Evolutionary conservation across 2,113 vertebrate genomes (phyloP).

Genomic region (Candoia aspera): DNA sequence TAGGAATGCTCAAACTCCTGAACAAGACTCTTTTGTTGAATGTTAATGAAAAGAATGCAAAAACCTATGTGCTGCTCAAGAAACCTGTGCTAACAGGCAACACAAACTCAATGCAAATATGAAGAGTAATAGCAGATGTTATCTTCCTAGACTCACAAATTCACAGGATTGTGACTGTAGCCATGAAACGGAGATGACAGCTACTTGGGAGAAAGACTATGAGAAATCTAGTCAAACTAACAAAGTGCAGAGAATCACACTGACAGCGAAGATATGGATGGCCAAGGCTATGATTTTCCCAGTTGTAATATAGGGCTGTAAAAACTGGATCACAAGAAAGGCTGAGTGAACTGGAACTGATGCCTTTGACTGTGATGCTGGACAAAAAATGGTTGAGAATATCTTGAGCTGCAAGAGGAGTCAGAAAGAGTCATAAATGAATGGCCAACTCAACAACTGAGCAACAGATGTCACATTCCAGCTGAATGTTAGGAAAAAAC

Average conservation of each 20-base stretch:
- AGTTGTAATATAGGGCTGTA: background rate
- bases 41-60: too few species aligned
- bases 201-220: rapidly evolving
- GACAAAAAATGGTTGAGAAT: background rate
- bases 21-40: too few species aligned
- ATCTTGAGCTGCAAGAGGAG: background rate
- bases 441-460: background rate
- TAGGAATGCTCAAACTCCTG: too few species aligned
- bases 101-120: background rate
- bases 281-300: background rate
- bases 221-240: background rate
- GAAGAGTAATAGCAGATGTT: background rate
- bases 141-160: background rate
- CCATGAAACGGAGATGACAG: background rate
- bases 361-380: background rate
- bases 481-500: background rate
- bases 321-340: background rate
- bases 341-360: background rate
- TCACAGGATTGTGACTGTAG: background rate
- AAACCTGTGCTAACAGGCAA: background rate
- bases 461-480: background rate
- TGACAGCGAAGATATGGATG: background rate
- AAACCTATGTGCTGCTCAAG: background rate
- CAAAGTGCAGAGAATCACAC: background rate
- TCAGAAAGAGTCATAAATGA: background rate